Conservation (phyloP, 92 coral and sea anemone genomes). For the Parazoanthus atlanticus region DNA sequence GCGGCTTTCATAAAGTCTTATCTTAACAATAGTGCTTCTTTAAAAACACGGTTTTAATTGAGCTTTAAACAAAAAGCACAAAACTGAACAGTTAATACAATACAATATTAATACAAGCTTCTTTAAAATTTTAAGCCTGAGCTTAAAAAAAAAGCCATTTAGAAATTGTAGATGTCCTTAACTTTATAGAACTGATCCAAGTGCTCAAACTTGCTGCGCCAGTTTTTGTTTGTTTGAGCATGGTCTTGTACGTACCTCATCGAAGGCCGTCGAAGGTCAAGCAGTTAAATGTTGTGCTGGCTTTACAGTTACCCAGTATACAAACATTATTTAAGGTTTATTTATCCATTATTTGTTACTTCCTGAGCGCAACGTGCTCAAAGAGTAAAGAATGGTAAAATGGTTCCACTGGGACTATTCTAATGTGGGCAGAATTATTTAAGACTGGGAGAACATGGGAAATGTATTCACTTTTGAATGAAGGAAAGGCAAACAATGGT, state of each 20-base stretch:
- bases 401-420: conserved; percentile 28
- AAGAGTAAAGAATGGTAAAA: not conserved
- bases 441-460: not conserved
- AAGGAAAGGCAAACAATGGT: conserved; percentile 1
- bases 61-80: not conserved
- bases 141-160: too few species aligned
- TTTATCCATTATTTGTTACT: not conserved
- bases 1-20: not conserved
- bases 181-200: too few species aligned
- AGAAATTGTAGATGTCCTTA: not conserved
- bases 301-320: too few species aligned
- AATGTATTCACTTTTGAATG: not conserved
- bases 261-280: not conserved
- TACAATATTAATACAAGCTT: not conserved
- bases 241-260: not conserved
- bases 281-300: not conserved
- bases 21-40: not conserved
- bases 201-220: not conserved
- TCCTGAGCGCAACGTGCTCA: not conserved
- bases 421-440: conserved; percentile 28
- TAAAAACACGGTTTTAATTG: not conserved
- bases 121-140: not conserved
- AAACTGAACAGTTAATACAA: not conserved
- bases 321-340: not conserved
- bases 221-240: not conserved